phyloP scores from a whole-genome alignment of 2,113 vertebrate genomes.

The Scomber scombrus region DNA sequence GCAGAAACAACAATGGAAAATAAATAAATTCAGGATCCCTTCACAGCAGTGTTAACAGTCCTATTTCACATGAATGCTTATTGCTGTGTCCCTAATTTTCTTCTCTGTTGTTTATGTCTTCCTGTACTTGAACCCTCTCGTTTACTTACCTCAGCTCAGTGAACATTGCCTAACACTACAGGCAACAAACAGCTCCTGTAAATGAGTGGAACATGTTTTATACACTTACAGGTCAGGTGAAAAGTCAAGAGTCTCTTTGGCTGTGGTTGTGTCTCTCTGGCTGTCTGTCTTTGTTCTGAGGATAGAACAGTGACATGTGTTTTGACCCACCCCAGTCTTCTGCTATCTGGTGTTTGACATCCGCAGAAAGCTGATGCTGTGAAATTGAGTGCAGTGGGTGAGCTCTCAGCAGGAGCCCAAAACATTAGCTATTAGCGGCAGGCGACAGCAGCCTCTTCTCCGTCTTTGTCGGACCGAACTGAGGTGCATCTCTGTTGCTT shows the following conservation, averaged over 20 bases:
- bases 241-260: slow-evolving; percentile 37
- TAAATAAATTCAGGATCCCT: slow-evolving; percentile 32
- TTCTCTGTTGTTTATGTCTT: slow-evolving; percentile 7
- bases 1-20: slow-evolving; percentile 41
- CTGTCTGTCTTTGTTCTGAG: slow-evolving; percentile 20
- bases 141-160: slow-evolving; percentile 33
- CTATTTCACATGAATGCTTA: slow-evolving; percentile 23
- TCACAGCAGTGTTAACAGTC: slow-evolving; percentile 11
- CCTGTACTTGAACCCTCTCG: slow-evolving; percentile 10
- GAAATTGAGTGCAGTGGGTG: slow-evolving; percentile 59
- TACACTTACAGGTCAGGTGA: slow-evolving; percentile 31
- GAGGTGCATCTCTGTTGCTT: slow-evolving; percentile 13
- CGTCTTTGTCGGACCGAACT: slow-evolving; percentile 3
- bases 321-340: slow-evolving; percentile 45
- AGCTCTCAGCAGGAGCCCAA: slow-evolving; percentile 53
- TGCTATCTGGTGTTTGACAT: slow-evolving; percentile 63
- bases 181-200: not conserved
- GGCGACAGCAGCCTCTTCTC: slow-evolving; percentile 32
- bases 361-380: slow-evolving; percentile 53
- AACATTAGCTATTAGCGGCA: slow-evolving; percentile 57
- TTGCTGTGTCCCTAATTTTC: slow-evolving; percentile 39
- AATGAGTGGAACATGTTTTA: slow-evolving; percentile 33
- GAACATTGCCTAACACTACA: slow-evolving; percentile 13
- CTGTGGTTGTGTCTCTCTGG: not conserved
- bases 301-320: slow-evolving; percentile 36